phyloP scores from a whole-genome alignment of 1,140 invertebrate genomes.

The Scaptomyza graminum region DNA sequence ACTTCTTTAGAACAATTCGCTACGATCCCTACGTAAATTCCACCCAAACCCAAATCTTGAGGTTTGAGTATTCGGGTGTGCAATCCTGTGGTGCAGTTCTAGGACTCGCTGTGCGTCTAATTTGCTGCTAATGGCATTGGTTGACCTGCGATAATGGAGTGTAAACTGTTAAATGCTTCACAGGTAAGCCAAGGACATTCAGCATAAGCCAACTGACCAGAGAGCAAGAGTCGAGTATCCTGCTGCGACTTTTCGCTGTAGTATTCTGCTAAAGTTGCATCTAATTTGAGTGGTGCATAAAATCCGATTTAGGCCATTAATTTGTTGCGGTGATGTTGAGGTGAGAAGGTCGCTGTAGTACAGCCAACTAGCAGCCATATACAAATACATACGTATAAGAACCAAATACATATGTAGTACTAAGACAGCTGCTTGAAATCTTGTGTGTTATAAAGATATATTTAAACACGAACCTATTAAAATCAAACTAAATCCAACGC shows the following conservation, averaged over 20 bases:
- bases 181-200: slow-evolving; percentile 47
- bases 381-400: no score
- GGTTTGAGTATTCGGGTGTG: slow-evolving; percentile 13
- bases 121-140: slow-evolving; percentile 74
- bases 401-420: no score
- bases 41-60: slow-evolving; percentile 24
- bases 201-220: neutral
- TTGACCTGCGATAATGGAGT: slow-evolving; percentile 79
- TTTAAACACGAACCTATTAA: slow-evolving; percentile 38
- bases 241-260: slow-evolving; percentile 9
- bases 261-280: slow-evolving; percentile 16
- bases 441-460: slow-evolving; percentile 14
- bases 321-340: slow-evolving; percentile 36
- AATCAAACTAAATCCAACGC: slow-evolving; percentile 44
- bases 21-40: slow-evolving; percentile 1
- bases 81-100: slow-evolving; percentile 35
- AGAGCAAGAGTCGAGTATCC: slow-evolving; percentile 11
- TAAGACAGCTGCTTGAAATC: slow-evolving; percentile 21
- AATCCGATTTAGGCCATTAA: slow-evolving; percentile 40
- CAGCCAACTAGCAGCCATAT: neutral
- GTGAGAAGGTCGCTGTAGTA: slow-evolving; percentile 27
- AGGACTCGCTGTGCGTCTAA: slow-evolving; percentile 54
- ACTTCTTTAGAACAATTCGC: slow-evolving; percentile 8
- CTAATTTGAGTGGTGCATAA: slow-evolving; percentile 38
- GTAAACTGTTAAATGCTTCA: slow-evolving; percentile 47